Conservation (phyloP, 2,113 vertebrate species). For the Morone chrysops region DNA sequence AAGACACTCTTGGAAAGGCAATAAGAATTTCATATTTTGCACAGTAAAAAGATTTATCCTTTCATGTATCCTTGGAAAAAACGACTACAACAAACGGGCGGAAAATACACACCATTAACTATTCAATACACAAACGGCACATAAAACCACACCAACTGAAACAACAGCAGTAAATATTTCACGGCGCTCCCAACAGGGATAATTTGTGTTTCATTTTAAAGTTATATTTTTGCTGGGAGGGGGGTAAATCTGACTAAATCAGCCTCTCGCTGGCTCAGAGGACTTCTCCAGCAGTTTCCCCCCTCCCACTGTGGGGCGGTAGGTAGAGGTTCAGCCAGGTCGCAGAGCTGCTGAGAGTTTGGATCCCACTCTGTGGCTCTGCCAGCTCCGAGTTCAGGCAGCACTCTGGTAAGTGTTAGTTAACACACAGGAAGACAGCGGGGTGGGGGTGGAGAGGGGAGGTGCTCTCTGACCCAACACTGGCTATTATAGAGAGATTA, state of each 20-base stretch:
- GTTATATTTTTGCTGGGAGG: conserved; percentile 58
- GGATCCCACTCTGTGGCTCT: conserved; percentile 65
- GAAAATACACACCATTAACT: conserved; percentile 61
- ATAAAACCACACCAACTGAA: conserved; percentile 73
- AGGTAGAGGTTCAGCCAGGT: conserved; percentile 69
- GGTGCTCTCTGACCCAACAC: conserved; percentile 79
- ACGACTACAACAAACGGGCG: conserved; percentile 37
- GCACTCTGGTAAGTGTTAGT: conserved; percentile 82
- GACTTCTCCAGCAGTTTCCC: conserved; percentile 35
- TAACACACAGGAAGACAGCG: conserved; percentile 80
- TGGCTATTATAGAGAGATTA: conserved; percentile 82
- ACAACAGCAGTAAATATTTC: conserved; percentile 75
- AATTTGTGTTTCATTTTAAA: conserved; percentile 74
- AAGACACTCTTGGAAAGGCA: conserved; percentile 25
- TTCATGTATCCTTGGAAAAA: conserved; percentile 49
- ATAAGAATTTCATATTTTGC: conserved; percentile 45
- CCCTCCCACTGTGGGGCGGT: conserved; percentile 44
- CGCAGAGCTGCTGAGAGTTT: conserved; percentile 66
- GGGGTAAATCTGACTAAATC: conserved; percentile 63
- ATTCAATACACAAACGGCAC: conserved; percentile 67
- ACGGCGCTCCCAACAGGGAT: conserved; percentile 58
- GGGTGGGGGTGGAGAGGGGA: conserved; percentile 21
- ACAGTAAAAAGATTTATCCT: conserved; percentile 61
- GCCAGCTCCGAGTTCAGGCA: conserved; percentile 67
- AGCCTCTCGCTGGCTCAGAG: conserved; percentile 46